phyloP scores from a whole-genome alignment of 2,797 vertebrate species.

The Zalophus californianus region DNA sequence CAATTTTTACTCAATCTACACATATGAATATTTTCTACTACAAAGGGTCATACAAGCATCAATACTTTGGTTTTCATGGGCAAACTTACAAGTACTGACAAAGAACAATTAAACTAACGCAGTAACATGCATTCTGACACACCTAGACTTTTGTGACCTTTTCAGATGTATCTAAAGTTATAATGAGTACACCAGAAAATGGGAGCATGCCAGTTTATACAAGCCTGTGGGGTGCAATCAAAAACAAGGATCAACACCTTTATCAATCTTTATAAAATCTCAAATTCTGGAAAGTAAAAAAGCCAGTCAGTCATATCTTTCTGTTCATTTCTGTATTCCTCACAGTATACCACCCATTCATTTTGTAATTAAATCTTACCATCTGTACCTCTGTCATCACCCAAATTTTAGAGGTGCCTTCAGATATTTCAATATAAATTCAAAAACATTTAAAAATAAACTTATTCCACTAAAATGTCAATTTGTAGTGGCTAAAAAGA shows the following conservation, averaged over 20 bases:
- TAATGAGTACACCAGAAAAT: conserved; percentile 43
- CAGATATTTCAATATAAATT: conserved; percentile 78
- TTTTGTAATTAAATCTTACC: conserved; percentile 60
- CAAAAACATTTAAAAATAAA: conserved; percentile 72
- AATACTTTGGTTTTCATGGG: conserved; percentile 25
- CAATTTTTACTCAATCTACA: conserved; percentile 40
- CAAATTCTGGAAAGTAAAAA: conserved; percentile 68
- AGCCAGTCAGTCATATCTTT: neutral
- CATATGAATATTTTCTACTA: neutral
- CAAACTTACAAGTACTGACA: conserved; percentile 34
- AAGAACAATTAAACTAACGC: conserved; percentile 45
- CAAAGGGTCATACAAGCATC: neutral
- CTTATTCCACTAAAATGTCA: conserved; percentile 64
- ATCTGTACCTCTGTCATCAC: conserved; percentile 68
- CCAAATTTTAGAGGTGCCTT: conserved; percentile 82
- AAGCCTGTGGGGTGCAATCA: conserved; percentile 51
- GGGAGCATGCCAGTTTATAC: conserved; percentile 60
- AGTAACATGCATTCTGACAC: conserved; percentile 31
- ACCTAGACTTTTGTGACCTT: conserved; percentile 21
- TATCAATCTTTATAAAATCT: conserved; percentile 26
- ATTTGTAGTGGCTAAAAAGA: conserved; percentile 59
- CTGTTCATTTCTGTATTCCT: conserved; percentile 59
- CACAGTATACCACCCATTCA: conserved; percentile 21
- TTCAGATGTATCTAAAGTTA: neutral
- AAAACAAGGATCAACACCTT: conserved; percentile 64